These are phyloP conservation scores for Phalacrocorax pelagicus DNA, from an alignment of 2,113 vertebrate species.

Conservation along the genomic window DNA sequence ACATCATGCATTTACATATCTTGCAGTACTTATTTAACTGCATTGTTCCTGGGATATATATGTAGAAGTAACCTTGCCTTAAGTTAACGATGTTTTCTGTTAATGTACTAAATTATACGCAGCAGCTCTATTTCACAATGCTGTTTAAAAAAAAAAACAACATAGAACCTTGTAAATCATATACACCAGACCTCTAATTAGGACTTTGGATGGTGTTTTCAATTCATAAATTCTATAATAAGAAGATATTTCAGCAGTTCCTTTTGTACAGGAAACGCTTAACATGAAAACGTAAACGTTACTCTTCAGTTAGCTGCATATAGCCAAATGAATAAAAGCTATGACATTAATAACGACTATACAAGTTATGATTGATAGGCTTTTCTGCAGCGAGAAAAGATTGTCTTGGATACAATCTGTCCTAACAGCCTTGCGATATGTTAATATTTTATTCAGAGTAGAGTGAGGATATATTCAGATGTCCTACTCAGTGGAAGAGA, in stretches of 20 bases:
- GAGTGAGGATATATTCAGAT: conserved; percentile 67
- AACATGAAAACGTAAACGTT: neutral
- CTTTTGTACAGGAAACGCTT: conserved; percentile 21
- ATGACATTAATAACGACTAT: conserved; percentile 68
- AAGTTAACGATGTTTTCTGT: neutral
- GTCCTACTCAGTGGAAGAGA: neutral
- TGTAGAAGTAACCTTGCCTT: neutral
- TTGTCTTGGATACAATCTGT: conserved; percentile 75
- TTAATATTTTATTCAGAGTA: conserved; percentile 71
- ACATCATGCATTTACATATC: neutral
- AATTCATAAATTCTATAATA: neutral
- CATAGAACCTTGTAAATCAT: conserved; percentile 34
- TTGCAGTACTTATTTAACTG: neutral
- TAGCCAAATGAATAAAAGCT: conserved; percentile 57
- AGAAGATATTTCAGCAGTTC: conserved; percentile 32
- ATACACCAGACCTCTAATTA: conserved; percentile 43
- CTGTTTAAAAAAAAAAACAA: neutral
- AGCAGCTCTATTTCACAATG: neutral
- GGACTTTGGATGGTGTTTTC: conserved; percentile 38
- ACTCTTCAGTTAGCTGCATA: conserved; percentile 17
- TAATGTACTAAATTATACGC: neutral
- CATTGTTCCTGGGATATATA: neutral
- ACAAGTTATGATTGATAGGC: conserved; percentile 72
- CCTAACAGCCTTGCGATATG: conserved; percentile 70
- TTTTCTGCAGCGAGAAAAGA: conserved; percentile 64